Percentiles rank a stretch among this genome's conserved stretches.
These are phyloP conservation scores for Dinomys branickii DNA, from an alignment of 2,113 vertebrate genomes.

Conservation along the genomic window DNA sequence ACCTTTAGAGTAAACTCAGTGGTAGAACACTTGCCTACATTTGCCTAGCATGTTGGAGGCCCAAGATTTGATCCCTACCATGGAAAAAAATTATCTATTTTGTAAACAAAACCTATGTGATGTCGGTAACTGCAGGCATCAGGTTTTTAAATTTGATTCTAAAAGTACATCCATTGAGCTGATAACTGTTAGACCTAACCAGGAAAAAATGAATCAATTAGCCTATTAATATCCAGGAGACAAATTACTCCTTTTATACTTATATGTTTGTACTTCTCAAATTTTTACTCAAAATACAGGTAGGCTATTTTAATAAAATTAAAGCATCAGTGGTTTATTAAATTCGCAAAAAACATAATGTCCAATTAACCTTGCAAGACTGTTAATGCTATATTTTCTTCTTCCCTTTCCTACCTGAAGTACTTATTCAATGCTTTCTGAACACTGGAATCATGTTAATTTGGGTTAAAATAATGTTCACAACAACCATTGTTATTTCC, in stretches of 20 bases:
- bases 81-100: background rate
- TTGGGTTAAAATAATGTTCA: background rate
- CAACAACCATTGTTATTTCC: too few relatives aligned
- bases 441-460: background rate
- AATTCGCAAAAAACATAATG: background rate
- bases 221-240: background rate
- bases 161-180: background rate
- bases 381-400: background rate
- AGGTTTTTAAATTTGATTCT: background rate
- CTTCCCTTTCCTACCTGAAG: background rate
- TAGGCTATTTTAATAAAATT: background rate
- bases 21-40: background rate
- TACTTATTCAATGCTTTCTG: background rate
- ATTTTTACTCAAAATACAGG: background rate
- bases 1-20: background rate
- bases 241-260: background rate
- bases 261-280: constrained; percentile 28
- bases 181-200: background rate
- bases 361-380: background rate
- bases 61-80: background rate
- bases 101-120: background rate
- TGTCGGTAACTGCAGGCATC: background rate
- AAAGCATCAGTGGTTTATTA: background rate
- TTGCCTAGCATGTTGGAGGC: background rate
- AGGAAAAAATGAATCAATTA: constrained; percentile 8